Percentiles rank a stretch among this genome's conserved stretches.
phyloP scores from a whole-genome alignment of 2,113 vertebrate species.

The Herpetotheres cachinnans region DNA sequence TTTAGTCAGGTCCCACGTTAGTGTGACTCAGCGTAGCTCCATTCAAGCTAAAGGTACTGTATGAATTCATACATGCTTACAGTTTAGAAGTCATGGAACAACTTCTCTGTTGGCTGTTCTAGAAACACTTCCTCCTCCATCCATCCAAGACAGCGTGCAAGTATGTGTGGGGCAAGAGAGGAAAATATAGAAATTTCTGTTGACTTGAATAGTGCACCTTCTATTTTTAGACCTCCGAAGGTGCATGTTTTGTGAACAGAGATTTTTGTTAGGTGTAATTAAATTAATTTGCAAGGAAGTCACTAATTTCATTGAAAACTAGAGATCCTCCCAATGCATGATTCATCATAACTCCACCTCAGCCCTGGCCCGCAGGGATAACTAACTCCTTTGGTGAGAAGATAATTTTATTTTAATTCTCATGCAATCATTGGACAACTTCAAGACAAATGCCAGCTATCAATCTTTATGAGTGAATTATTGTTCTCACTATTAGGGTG shows the following conservation, averaged over 20 bases:
- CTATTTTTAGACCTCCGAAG: slow-evolving; percentile 62
- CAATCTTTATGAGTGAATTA: slow-evolving; percentile 76
- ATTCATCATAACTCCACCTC: slow-evolving; percentile 65
- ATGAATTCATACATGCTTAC: neutral
- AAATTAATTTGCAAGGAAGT: slow-evolving; percentile 73
- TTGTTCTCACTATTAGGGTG: slow-evolving; percentile 69
- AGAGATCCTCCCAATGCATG: slow-evolving; percentile 51
- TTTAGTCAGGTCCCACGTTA: neutral
- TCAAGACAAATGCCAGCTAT: slow-evolving; percentile 69
- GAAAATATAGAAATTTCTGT: neutral
- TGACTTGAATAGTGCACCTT: neutral
- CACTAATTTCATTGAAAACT: slow-evolving; percentile 73
- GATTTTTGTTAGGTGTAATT: slow-evolving; percentile 65
- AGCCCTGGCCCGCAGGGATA: slow-evolving; percentile 62
- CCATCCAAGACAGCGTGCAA: neutral
- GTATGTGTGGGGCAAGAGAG: neutral
- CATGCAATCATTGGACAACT: slow-evolving; percentile 73
- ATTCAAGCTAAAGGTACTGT: neutral
- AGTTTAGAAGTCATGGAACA: neutral
- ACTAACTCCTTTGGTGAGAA: slow-evolving; percentile 74
- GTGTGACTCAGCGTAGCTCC: neutral
- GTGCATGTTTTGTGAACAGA: slow-evolving; percentile 43
- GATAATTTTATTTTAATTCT: slow-evolving; percentile 83
- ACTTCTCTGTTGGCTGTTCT: neutral
- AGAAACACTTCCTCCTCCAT: neutral